phyloP scores from a whole-genome alignment of 2,888 invertebrate species.

The Pristionchus maxplancki region DNA sequence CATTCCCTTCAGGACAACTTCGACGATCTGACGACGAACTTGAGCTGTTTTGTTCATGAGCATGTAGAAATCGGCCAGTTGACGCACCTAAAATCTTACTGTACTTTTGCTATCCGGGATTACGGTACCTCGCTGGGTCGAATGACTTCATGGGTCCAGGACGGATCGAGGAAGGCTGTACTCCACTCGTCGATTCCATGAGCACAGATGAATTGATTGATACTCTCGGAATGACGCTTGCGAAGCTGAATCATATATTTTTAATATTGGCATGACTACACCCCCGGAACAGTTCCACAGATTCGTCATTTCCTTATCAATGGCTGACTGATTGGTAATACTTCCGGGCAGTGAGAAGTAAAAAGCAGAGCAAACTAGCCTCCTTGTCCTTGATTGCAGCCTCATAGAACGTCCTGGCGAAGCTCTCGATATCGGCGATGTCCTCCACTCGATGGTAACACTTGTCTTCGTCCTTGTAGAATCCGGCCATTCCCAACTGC shows the following conservation, averaged over 20 bases:
- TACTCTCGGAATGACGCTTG: conserved; percentile 49
- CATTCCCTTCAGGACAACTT: conserved; percentile 70
- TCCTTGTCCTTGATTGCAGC: conserved; percentile 64
- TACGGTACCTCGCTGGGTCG: conserved; percentile 58
- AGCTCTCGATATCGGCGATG: conserved; percentile 65
- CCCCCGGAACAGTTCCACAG: background rate
- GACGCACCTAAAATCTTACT: conserved; percentile 55
- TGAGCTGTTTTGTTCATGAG: conserved; percentile 69
- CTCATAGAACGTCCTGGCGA: conserved; percentile 65
- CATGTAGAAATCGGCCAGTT: conserved; percentile 70
- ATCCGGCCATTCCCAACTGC: conserved; percentile 69
- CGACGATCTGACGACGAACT: conserved; percentile 72
- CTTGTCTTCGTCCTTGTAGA: conserved; percentile 63
- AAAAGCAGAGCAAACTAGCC: conserved; percentile 33
- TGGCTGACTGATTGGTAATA: background rate
- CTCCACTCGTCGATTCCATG: conserved; percentile 76
- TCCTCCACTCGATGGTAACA: conserved; percentile 71
- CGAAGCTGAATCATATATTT: conserved; percentile 51
- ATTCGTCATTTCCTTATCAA: background rate
- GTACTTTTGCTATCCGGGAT: background rate
- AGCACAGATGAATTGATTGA: conserved; percentile 67
- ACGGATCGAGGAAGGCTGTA: conserved; percentile 71
- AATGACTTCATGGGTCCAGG: conserved; percentile 75
- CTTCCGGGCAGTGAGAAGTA: background rate
- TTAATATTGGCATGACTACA: background rate